Percentiles rank a stretch among this genome's conserved stretches.
phyloP scores from a whole-genome alignment of 2,113 vertebrate genomes.

The Desmodus rotundus region DNA sequence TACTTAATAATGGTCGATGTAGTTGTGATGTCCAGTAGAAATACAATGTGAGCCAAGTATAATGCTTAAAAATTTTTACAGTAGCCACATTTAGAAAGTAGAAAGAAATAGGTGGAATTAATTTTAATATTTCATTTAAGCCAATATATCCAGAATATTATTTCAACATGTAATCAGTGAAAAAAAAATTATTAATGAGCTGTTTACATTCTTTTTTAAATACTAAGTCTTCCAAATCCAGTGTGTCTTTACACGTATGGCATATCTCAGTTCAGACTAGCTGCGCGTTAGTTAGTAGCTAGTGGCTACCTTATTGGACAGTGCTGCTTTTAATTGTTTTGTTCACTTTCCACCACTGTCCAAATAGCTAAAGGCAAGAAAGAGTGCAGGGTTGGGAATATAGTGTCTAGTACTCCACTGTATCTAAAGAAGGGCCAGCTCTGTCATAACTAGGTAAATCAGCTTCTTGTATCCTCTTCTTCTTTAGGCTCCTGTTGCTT shows the following conservation, averaged over 20 bases:
- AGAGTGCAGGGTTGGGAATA: background rate
- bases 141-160: background rate
- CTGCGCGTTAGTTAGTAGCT: background rate
- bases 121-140: slow-evolving; percentile 12
- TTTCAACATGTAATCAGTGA: slow-evolving; percentile 17
- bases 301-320: background rate
- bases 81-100: slow-evolving; percentile 23
- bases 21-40: background rate
- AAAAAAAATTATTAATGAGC: background rate
- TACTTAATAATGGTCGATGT: no score
- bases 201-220: background rate
- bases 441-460: background rate
- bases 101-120: slow-evolving; percentile 15
- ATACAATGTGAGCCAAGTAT: background rate
- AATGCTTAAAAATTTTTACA: background rate
- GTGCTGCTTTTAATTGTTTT: background rate
- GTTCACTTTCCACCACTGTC: background rate
- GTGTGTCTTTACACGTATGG: background rate
- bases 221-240: background rate
- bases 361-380: background rate
- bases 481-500: background rate
- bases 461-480: background rate
- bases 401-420: background rate
- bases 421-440: background rate
- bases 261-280: background rate